Base-by-base conservation (phyloP, 2,888 invertebrate species). In the Cerceris ruficornis region DNA sequence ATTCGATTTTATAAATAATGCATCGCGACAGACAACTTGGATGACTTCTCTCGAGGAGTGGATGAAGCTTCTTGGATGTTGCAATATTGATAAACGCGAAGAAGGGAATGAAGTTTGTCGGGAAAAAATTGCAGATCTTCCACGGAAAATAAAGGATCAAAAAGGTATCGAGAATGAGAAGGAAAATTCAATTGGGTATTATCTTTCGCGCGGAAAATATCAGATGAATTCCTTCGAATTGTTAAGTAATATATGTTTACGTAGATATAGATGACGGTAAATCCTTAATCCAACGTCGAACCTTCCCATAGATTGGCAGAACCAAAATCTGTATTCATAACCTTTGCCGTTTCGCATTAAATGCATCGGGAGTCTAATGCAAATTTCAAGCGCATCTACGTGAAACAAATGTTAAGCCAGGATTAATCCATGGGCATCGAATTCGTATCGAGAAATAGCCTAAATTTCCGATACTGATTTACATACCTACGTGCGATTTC, bases 341-440 rank as follows among this genome's bases (percentile, higher is more conserved):
- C 57, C 9, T 9, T 15, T 41, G 11, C 46, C 28, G 41, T 50
- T 55, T 62, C 42, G 61, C 17, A 49, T 61, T 59, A 72, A 76
- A 43, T 57, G 55, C 60, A 57, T 67, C 17, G 28, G 11, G 50
- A 68, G 11, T 39, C 46, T 58, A 58, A 58, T 57, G 57, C 43
- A 61, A 68, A 58, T 62, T 72, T 62, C 58, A 62, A 66, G 43
- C 54, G 41, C 58, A 49, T 67, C 62, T 58, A 39, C 17, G 14
- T 28, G 28, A 57, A 72, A 67, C 42, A 46, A 42, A 54, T 54
- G 28, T 71, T 39, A 57, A 57, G 57, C 57, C 8, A 6, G 28
- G 57, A 57, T 57, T 57, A 57, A 57, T 57, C 39, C 9, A 57
- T 57, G 39, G 41, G 0, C 42, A 59, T 41, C 59, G 59, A 55